Percentiles rank a stretch among this genome's conserved stretches.
Conservation (phyloP, 2,113 vertebrate genomes). For the Argyrosomus japonicus region DNA sequence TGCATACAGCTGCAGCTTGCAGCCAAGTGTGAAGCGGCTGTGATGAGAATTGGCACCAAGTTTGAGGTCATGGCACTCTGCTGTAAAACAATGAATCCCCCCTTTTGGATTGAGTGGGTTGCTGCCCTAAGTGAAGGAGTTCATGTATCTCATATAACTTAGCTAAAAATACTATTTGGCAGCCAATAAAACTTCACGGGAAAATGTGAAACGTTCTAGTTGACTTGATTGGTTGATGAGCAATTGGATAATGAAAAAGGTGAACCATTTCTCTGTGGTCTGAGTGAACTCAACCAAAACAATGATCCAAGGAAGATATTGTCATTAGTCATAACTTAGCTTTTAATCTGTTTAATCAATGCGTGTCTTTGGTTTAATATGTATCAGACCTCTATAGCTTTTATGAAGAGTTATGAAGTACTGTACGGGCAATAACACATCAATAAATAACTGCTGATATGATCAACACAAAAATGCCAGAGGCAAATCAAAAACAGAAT, state of each 20-base stretch:
- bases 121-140: background rate
- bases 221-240: background rate
- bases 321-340: background rate
- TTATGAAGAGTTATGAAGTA: constrained; percentile 26
- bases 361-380: constrained; percentile 18
- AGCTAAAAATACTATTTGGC: background rate
- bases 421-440: constrained; percentile 26
- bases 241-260: background rate
- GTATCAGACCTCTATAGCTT: constrained; percentile 26
- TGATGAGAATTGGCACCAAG: background rate
- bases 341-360: constrained; percentile 14
- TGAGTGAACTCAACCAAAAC: constrained; percentile 23
- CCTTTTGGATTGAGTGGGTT: background rate
- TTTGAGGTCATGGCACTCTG: background rate
- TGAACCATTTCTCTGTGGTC: constrained; percentile 26
- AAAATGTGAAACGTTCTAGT: background rate
- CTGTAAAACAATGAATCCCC: background rate
- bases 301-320: constrained; percentile 4
- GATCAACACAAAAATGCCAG: constrained; percentile 23
- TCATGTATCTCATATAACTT: background rate
- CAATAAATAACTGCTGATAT: constrained; percentile 51
- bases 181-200: background rate
- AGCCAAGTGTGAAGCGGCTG: background rate
- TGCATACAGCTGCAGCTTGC: background rate
- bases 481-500: constrained; percentile 32